Base-by-base conservation (phyloP, 1,140 invertebrate genomes). In the Tribolium madens region DNA sequence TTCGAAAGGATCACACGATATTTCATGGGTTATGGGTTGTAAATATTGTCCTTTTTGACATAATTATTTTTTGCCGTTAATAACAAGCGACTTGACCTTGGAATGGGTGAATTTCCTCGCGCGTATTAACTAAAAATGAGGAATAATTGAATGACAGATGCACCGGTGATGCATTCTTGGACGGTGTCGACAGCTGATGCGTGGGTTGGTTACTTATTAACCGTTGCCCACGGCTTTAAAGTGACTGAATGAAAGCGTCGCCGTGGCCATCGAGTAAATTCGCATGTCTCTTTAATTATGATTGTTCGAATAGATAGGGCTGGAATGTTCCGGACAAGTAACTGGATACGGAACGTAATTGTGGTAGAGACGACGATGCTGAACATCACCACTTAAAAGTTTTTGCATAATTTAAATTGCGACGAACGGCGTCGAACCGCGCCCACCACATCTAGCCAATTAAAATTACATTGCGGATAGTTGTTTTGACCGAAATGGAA, bases 391-490 rank as follows among this genome's bases (percentile, higher is more conserved):
- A 21, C 18, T 57, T 57, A 57, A 57, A 57, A 57, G 15, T 57
- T 57, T 42, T 57, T 57, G 52, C 52, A 57, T 57, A 57, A 57
- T 57, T 57, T 57, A 57, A 57, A 57, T 57, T 57, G n/a, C 52
- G 18, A 57, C 52, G 18, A 57, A 57, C 18, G 52, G 52, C 15
- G 52, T 21, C 52, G 15, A n/a, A 57, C 52, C 52, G 52, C 52
- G 52, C 52, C 52, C 17, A 14, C 52, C 17, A 14, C 52, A 57
- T 57, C 52, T 12, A 17, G 52, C 52, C 52, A 57, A 57, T 57
- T 57, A 57, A 57, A 57, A 21, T 18, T 57, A 57, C 18, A 18
- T 57, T 57, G 52, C 15, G 15, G 17, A 26, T 26, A 57, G 18
- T 57, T 15, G 15, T 57, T 42, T 42, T 10, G 7, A 42, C 36